Evolutionary conservation across 1,140 invertebrate genomes (phyloP).

Genomic region (Aethina tumida): DNA sequence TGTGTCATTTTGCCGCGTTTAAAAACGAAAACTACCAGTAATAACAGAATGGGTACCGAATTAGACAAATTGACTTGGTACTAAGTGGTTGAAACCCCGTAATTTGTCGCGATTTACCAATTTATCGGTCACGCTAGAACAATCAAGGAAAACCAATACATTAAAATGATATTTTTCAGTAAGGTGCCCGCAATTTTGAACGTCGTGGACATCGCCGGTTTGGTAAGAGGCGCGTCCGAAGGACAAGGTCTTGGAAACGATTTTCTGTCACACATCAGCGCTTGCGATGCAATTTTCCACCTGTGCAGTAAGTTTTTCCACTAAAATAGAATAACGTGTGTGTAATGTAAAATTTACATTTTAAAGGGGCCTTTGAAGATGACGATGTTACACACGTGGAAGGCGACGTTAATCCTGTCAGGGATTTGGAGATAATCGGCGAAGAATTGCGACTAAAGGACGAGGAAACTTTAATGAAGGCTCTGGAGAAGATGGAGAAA

Average conservation of each 20-base stretch:
- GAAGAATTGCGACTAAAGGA: constrained; percentile 95
- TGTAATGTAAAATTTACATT: not conserved
- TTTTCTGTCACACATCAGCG: constrained; percentile 96
- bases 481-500: constrained; percentile 82
- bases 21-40: no score
- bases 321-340: not conserved
- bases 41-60: no score
- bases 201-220: constrained; percentile 95
- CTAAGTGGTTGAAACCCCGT: no score
- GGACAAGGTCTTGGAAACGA: constrained; percentile 98
- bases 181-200: constrained; percentile 97
- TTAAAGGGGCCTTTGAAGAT: constrained; percentile 90
- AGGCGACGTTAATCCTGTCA: constrained; percentile 93
- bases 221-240: constrained; percentile 96
- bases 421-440: constrained; percentile 93
- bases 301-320: constrained; percentile 72
- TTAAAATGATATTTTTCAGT: no score
- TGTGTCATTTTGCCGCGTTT: no score
- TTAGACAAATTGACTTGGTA: no score
- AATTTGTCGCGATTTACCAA: no score
- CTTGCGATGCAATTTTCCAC: constrained; percentile 99
- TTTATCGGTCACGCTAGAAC: no score
- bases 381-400: constrained; percentile 97
- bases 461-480: constrained; percentile 68
- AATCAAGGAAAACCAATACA: no score